Evolutionary conservation across 2,888 invertebrate genomes (phyloP), one percentile per base, ranked within the genome.

Genomic region (Oasisia sp.): DNA sequence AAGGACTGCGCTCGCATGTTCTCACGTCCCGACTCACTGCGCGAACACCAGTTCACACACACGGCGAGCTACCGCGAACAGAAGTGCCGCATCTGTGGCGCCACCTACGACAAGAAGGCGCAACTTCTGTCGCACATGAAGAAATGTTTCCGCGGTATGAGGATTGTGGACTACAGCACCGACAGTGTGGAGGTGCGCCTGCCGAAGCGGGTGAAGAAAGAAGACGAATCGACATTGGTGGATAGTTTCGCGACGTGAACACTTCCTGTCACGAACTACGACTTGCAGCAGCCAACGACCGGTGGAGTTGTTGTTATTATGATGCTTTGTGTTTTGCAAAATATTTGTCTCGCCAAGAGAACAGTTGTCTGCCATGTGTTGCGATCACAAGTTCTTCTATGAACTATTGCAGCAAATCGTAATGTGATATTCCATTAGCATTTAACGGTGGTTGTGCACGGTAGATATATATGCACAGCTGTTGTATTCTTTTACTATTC

Each of bases 11-110:
- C 91, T 32, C 94, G 94, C 91, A 90, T 58, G 27, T 94, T 94
- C 92, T 90, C 93, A 14, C 92, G 94, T 4, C 93, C 94, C 32
- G 94, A 94, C 91, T 92, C 93, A 11, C 92, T 94, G 74, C 92
- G 93, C 74, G 94, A 94, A 89, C 94, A 94, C 91, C 92, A 92
- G 91, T 92, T 94, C 92, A 94, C 93, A n/a, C 94, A 94, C 93
- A 94, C 94, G 11, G 89, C 89, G 19, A 93, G 94, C 91, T 94
- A 94, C 89, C 92, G 92, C 44, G 92, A 92, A 3, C 92, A 93
- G 91, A 91, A 91, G 56, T 94, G 94, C 91, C 45, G 50, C 89
- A 91, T 92, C 91, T 94, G 94, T 92, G 92, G 92, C 19, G 50
- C 90, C 19, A 50, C 90, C 14, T 93, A 92, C 89, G 93, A 93